Conservation (phyloP, 2,797 vertebrate species). For the Onychomys torridus region DNA sequence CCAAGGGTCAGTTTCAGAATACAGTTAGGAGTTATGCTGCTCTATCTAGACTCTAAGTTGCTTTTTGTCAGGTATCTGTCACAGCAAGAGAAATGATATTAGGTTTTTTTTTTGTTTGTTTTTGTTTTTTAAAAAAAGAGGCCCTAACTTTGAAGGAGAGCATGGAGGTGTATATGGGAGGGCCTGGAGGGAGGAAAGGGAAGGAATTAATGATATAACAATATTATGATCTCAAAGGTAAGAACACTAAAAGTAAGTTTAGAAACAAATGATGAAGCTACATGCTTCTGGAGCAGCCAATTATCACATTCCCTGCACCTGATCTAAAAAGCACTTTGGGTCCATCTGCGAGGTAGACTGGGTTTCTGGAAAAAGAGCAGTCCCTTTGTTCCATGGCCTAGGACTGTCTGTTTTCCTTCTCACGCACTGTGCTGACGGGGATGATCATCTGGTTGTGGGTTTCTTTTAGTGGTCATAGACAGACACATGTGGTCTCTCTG, state of each 20-base stretch:
- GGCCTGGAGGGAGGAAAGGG: neutral
- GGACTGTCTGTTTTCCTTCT: neutral
- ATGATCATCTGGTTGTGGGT: neutral
- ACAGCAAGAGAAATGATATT: neutral
- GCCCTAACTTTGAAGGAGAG: neutral
- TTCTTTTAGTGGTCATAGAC: too few relatives aligned
- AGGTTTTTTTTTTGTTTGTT: neutral
- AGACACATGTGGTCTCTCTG: neutral
- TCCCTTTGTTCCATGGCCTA: neutral
- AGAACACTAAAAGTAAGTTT: neutral
- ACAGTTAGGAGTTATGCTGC: neutral
- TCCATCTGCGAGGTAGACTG: neutral
- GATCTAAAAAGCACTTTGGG: neutral
- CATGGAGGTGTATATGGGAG: neutral
- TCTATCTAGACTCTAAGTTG: too few relatives aligned
- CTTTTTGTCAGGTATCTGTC: neutral
- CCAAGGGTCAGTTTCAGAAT: neutral
- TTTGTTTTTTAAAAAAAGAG: neutral
- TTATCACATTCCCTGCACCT: neutral
- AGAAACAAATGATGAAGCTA: neutral
- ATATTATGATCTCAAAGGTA: neutral
- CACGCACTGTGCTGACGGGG: neutral
- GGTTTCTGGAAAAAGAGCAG: neutral
- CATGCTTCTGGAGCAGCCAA: neutral
- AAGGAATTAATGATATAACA: neutral